Conservation (phyloP, 2,888 invertebrate genomes). For the Andrena trimmerana region DNA sequence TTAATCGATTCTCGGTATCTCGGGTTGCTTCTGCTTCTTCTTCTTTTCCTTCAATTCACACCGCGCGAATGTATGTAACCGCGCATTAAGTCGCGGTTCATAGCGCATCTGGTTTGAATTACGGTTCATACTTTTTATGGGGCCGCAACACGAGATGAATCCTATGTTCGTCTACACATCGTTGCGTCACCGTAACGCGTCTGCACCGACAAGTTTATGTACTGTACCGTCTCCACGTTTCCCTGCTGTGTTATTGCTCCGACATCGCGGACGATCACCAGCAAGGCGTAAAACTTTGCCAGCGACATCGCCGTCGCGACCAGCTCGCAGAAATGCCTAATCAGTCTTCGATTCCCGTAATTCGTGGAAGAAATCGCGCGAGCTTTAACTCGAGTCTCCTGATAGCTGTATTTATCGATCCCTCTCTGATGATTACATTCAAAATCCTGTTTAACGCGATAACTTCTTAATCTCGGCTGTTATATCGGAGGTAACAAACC, state of each 20-base stretch:
- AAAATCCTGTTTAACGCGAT: neutral
- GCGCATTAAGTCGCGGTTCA: slow-evolving; percentile 63
- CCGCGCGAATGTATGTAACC: slow-evolving; percentile 34
- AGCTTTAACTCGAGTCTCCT: neutral
- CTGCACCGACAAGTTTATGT: slow-evolving; percentile 38
- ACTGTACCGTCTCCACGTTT: slow-evolving; percentile 15
- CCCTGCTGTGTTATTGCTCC: neutral
- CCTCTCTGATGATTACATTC: neutral
- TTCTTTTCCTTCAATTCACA: slow-evolving; percentile 32
- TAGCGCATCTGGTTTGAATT: slow-evolving; percentile 74
- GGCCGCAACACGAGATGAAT: slow-evolving; percentile 46
- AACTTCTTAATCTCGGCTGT: neutral
- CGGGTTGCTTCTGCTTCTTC: slow-evolving; percentile 15
- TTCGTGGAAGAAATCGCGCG: neutral
- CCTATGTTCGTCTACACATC: slow-evolving; percentile 45
- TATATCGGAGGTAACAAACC: neutral
- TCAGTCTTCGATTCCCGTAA: neutral
- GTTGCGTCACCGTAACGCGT: slow-evolving; percentile 41
- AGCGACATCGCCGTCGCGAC: neutral
- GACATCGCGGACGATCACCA: slow-evolving; percentile 23
- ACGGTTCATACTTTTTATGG: slow-evolving; percentile 65
- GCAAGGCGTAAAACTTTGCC: slow-evolving; percentile 3
- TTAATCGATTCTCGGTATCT: slow-evolving; percentile 33
- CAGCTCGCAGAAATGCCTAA: neutral
- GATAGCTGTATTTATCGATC: slow-evolving; percentile 8